Conservation (phyloP, 35 echinoderm and acorn worm species). For the Apostichopus parvimensis region DNA sequence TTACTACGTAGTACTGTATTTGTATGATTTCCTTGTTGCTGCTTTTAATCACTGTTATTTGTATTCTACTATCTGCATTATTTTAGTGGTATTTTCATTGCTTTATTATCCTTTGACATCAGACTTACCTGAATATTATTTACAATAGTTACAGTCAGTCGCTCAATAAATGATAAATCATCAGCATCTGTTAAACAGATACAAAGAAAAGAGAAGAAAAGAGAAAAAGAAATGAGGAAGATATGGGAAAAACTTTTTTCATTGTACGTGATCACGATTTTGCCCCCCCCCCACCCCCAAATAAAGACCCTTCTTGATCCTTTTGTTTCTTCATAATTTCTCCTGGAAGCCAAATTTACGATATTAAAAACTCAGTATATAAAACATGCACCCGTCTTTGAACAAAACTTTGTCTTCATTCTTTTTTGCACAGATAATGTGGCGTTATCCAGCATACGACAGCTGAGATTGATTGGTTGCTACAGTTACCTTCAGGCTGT, state of each 20-base stretch:
- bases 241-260: not conserved
- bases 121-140: conserved; percentile 92
- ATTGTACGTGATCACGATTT: not conserved
- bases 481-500: not conserved
- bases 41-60: too few species aligned
- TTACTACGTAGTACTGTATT: too few species aligned
- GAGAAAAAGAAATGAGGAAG: not conserved
- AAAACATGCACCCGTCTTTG: not conserved
- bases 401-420: not conserved
- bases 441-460: not conserved
- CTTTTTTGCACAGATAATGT: not conserved
- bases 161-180: conserved; percentile 77
- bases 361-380: not conserved
- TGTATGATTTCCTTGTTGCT: too few species aligned
- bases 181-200: conserved; percentile 43
- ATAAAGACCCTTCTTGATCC: not conserved
- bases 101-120: not conserved
- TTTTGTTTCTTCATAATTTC: too few species aligned
- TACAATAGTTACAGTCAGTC: conserved; percentile 82
- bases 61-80: too few species aligned
- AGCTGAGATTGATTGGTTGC: not conserved
- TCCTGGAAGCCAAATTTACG: not conserved
- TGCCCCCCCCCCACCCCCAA: not conserved
- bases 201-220: conserved; percentile 6
- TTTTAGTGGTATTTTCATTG: too few species aligned